phyloP scores from a whole-genome alignment of 2,888 invertebrate species.

The Scrobipalpa costella region DNA sequence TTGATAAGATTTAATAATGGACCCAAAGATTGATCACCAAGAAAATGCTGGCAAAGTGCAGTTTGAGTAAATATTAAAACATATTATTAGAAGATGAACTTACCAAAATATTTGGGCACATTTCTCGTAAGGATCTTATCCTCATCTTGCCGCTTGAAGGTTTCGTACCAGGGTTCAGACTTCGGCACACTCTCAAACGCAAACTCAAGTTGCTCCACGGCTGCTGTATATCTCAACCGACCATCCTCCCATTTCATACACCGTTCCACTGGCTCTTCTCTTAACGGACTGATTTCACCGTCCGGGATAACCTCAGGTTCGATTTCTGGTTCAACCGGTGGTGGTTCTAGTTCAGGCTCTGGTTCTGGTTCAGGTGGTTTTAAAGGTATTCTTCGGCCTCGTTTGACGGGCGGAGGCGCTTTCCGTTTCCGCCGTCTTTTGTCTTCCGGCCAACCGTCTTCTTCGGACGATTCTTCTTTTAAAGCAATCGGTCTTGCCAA shows the following conservation, averaged over 20 bases:
- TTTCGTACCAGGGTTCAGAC: constrained; percentile 89
- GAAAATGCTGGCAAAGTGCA: no score
- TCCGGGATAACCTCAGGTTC: constrained; percentile 8
- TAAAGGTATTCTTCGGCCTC: constrained; percentile 43
- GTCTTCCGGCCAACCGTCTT: constrained; percentile 71
- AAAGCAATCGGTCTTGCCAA: constrained; percentile 66
- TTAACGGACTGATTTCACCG: constrained; percentile 45
- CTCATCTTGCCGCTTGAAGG: constrained; percentile 88
- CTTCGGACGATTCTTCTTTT: constrained; percentile 74
- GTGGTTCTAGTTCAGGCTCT: constrained; percentile 29
- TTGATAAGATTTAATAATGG: no score
- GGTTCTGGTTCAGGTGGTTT: constrained; percentile 39
- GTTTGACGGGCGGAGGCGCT: constrained; percentile 45
- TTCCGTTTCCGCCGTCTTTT: constrained; percentile 56
- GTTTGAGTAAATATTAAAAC: no score
- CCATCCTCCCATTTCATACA: constrained; percentile 78
- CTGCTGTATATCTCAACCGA: constrained; percentile 68
- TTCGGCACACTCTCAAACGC: constrained; percentile 88
- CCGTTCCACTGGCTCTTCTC: constrained; percentile 58
- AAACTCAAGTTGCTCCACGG: constrained; percentile 84
- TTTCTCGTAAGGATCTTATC: constrained; percentile 84
- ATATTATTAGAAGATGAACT: no score
- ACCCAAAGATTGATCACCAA: no score
- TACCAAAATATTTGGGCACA: constrained; percentile 80
- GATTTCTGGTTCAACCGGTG: constrained; percentile 29